Evolutionary conservation across 1,140 invertebrate genomes (phyloP), one percentile per base, ranked within the genome.

Genomic region (Lanistes nyassanus): DNA sequence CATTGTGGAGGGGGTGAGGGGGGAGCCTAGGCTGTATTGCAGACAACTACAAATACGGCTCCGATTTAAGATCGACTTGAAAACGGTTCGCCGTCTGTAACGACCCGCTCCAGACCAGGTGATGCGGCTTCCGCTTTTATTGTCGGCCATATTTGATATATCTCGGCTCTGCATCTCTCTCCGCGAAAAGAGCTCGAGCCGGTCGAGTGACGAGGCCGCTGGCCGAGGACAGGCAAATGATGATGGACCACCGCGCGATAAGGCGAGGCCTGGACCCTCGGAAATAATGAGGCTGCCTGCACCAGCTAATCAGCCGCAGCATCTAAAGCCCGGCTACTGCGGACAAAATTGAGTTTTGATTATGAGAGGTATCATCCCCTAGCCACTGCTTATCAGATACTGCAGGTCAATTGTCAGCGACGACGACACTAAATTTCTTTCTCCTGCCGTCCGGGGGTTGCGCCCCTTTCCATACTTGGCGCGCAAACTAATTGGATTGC

Each of bases 381-480:
- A 62, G 69, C 69, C 56, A 34, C 69, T 37, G 55, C 69, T 72
- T 72, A 72, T 72, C 69, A 72, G 69, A 72, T 72, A 60, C 60
- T 72, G 39, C 69, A 56, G 69, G 69, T 72, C 69, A 62, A 72
- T 72, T 72, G 69, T 72, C 69, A 72, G 69, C 69, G 69, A 42
- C 55, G 69, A 72, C 69, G 69, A 72, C 69, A 72, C 69, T 72
- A 72, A 72, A 72, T 72, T 72, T 72, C 69, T 72, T n/a, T 72
- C 69, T 56, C 31, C 29, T 53, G 11, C 34, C 51, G 13, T 53
- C 29, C 6, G 29, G 16, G 36, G 26, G 69, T 42, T 56, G 53
- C 42, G 69, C 69, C 69, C 69, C 42, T 13, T n/a, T 34, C 69
- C 34, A 58, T 72, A 72, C 55, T 72, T 42, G 26, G 69, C 36